Evolutionary conservation across 1,140 invertebrate species (phyloP).

Genomic region (Pectinophora gossypiella): DNA sequence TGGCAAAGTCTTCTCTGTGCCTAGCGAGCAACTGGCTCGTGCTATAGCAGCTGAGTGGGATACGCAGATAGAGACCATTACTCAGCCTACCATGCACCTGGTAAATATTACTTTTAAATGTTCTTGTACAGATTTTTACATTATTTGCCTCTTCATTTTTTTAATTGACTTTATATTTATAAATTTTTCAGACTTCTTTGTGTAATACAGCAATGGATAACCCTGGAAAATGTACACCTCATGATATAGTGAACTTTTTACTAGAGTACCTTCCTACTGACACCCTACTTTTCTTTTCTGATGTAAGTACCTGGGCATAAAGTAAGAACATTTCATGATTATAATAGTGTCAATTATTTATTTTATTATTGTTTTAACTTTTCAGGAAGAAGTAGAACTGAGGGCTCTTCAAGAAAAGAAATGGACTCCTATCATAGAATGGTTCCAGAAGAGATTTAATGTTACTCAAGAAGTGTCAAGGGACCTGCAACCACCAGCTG

Average conservation of each 20-base stretch:
- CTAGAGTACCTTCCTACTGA: conserved; percentile 92
- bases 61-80: conserved; percentile 86
- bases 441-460: conserved; percentile 89
- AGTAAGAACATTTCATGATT: not conserved
- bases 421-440: conserved; percentile 93
- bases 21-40: conserved; percentile 91
- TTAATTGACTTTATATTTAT: no score
- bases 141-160: no score
- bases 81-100: conserved; percentile 91
- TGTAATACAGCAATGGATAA: conserved; percentile 95
- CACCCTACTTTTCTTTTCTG: conserved; percentile 87
- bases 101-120: conserved; percentile 77
- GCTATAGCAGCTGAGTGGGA: conserved; percentile 95
- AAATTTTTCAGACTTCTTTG: conserved; percentile 86
- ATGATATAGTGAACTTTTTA: conserved; percentile 86
- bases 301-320: conserved; percentile 75
- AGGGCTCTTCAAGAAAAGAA: conserved; percentile 84
- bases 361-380: no score
- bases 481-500: conserved; percentile 79
- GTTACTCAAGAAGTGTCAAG: conserved; percentile 84
- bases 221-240: conserved; percentile 86
- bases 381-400: conserved; percentile 84
- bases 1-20: conserved; percentile 85
- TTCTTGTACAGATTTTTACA: no score
- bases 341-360: not conserved